These are phyloP conservation scores for Narcine bancroftii DNA, from an alignment of 2,113 vertebrate species.

Conservation along the genomic window DNA sequence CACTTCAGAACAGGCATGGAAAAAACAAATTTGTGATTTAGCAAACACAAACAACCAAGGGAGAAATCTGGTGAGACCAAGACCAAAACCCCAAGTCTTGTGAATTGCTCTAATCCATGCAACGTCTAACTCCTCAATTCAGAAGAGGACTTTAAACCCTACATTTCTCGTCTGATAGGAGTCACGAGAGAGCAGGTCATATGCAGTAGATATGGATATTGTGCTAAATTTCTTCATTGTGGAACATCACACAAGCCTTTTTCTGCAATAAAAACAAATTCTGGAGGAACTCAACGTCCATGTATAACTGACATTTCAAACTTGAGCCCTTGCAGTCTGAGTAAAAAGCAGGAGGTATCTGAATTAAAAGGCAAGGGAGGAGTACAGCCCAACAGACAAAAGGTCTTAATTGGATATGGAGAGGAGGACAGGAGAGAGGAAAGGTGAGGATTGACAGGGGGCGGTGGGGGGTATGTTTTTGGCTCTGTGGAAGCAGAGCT, in stretches of 20 bases:
- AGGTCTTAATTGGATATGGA: too few relatives aligned
- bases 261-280: too few relatives aligned
- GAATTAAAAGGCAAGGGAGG: too few relatives aligned
- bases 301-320: too few relatives aligned
- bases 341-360: too few relatives aligned
- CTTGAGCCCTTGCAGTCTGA: too few relatives aligned
- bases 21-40: neutral
- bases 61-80: conserved; percentile 1
- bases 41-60: neutral
- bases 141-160: neutral
- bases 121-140: neutral
- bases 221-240: neutral
- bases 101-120: neutral
- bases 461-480: too few relatives aligned
- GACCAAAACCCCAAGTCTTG: neutral
- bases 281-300: too few relatives aligned
- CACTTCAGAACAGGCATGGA: neutral
- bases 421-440: too few relatives aligned
- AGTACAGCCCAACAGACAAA: too few relatives aligned
- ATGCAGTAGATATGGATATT: neutral
- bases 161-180: neutral
- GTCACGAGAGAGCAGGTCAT: neutral
- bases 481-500: too few relatives aligned
- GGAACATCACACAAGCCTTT: neutral
- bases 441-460: too few relatives aligned